Conservation (phyloP, 2,113 vertebrate genomes). For the Austrofundulus limnaeus region DNA sequence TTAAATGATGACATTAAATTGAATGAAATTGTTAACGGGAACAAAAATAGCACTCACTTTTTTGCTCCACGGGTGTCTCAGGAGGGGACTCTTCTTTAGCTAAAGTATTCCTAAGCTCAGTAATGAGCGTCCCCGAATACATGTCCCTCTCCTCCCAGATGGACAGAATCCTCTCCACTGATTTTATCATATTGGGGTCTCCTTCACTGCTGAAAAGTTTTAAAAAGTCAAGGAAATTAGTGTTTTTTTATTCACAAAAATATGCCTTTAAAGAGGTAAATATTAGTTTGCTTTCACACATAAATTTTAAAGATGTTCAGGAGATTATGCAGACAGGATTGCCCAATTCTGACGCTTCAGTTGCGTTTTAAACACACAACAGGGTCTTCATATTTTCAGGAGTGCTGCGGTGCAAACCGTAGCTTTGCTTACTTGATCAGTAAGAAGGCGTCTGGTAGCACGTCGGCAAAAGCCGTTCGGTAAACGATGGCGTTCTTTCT, state of each 20-base stretch:
- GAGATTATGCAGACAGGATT: too few relatives aligned
- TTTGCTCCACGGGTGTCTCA: constrained; percentile 66
- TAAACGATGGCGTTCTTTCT: constrained; percentile 94
- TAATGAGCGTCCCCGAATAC: constrained; percentile 89
- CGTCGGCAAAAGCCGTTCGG: constrained; percentile 90
- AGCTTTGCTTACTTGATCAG: constrained; percentile 87
- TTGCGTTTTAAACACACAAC: too few relatives aligned
- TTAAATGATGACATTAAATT: background rate
- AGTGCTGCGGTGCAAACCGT: too few relatives aligned
- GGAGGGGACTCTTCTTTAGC: constrained; percentile 72
- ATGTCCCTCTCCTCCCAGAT: constrained; percentile 97
- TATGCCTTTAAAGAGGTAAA: background rate
- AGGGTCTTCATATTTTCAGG: too few relatives aligned
- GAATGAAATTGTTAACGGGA: background rate
- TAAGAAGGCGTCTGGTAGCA: constrained; percentile 89
- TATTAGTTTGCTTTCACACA: too few relatives aligned
- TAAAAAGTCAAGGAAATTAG: background rate
- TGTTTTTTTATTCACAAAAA: constrained; percentile 8
- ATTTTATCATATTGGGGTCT: constrained; percentile 87
- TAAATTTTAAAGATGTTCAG: background rate
- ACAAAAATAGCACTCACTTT: constrained; percentile 49
- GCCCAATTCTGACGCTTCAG: too few relatives aligned
- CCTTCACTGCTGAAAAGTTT: constrained; percentile 67
- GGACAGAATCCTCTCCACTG: constrained; percentile 90
- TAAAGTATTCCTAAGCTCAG: constrained; percentile 80